phyloP scores from a whole-genome alignment of 2,888 invertebrate species.

The Drosophila mimica region DNA sequence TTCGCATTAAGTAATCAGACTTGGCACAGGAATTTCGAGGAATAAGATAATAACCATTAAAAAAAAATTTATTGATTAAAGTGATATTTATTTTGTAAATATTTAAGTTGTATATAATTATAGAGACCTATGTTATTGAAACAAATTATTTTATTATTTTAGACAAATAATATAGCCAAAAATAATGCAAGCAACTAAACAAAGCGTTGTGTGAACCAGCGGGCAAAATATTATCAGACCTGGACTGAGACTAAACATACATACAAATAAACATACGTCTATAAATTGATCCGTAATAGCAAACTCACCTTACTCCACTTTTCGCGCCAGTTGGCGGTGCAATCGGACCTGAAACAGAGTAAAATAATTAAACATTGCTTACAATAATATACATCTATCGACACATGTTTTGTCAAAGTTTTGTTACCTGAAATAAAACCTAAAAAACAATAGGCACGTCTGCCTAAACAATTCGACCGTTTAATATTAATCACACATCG shows the following conservation, averaged over 20 bases:
- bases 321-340: slow-evolving; percentile 97
- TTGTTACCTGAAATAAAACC: slow-evolving; percentile 56
- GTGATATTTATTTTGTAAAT: background rate
- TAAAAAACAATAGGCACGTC: slow-evolving; percentile 21
- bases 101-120: background rate
- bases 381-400: slow-evolving; percentile 17
- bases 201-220: background rate
- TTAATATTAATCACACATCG: slow-evolving; percentile 30
- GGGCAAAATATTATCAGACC: background rate
- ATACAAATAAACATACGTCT: background rate
- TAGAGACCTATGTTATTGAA: background rate
- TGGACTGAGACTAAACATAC: background rate
- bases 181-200: too few relatives aligned
- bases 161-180: too few relatives aligned
- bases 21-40: background rate
- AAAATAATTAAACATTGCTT: slow-evolving; percentile 3
- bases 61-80: background rate
- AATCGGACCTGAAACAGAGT: slow-evolving; percentile 88
- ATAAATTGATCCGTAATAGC: background rate
- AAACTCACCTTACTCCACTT: slow-evolving; percentile 94
- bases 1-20: background rate
- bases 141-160: too few relatives aligned
- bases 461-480: slow-evolving; percentile 46
- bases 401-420: slow-evolving; percentile 51
- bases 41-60: background rate